phyloP scores from a whole-genome alignment of 2,113 vertebrate genomes.

The Zosterops pallidus region DNA sequence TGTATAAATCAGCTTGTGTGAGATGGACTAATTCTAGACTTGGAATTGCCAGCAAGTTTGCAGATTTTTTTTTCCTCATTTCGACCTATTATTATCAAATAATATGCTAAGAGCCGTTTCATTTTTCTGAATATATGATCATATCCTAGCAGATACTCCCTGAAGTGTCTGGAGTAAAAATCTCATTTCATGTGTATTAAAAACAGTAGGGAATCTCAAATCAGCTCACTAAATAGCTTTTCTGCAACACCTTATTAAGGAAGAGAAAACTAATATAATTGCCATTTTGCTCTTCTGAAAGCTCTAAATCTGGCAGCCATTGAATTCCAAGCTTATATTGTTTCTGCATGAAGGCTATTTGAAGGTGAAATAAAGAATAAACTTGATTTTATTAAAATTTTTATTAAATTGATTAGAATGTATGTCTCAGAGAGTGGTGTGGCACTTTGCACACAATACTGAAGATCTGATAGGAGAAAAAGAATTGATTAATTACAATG shows the following conservation, averaged over 20 bases:
- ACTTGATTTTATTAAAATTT: neutral
- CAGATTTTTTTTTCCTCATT: neutral
- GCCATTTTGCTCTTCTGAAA: constrained; percentile 29
- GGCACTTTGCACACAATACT: neutral
- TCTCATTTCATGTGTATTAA: constrained; percentile 51
- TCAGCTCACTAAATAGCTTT: constrained; percentile 48
- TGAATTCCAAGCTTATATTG: neutral
- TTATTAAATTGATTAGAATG: neutral
- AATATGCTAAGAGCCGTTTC: neutral
- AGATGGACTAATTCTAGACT: neutral
- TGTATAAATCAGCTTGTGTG: neutral
- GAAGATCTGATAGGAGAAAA: neutral
- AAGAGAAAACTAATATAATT: constrained; percentile 49
- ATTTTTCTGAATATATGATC: neutral
- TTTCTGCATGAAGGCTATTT: neutral
- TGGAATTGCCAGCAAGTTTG: neutral
- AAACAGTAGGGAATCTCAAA: constrained; percentile 54
- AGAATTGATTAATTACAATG: neutral
- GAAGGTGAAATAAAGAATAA: constrained; percentile 28
- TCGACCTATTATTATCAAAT: neutral
- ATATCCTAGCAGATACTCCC: constrained; percentile 19
- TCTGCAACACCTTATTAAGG: constrained; percentile 36
- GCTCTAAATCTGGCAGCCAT: neutral
- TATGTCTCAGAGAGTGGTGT: neutral
- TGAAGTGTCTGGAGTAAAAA: constrained; percentile 33